These are phyloP conservation scores for Mystacornis crossleyi DNA, from an alignment of 2,113 vertebrate genomes.

Conservation along the genomic window DNA sequence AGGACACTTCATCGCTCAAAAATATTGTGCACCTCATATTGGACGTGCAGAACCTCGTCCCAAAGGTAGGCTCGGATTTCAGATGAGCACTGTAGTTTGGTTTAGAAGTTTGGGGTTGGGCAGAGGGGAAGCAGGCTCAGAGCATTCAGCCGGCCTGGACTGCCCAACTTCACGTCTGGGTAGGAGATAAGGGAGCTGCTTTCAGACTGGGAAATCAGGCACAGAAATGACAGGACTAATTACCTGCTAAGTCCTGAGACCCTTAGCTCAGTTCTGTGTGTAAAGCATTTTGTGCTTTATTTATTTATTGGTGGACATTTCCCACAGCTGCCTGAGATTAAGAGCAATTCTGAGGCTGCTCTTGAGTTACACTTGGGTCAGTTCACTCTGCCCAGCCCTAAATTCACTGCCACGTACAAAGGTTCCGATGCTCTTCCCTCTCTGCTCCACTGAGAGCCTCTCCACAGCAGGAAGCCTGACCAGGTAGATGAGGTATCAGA, in stretches of 20 bases:
- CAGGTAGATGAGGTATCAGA: not conserved
- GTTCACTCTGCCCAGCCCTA: not conserved
- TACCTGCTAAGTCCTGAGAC: not conserved
- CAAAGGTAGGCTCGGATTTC: not conserved
- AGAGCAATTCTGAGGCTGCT: not conserved
- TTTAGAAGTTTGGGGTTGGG: not conserved
- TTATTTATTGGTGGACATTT: not conserved
- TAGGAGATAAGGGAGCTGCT: not conserved
- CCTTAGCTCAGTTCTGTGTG: not conserved
- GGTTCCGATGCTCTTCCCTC: not conserved
- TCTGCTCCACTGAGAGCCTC: rapidly evolving
- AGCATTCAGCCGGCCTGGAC: rapidly evolving
- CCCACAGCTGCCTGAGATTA: not conserved
- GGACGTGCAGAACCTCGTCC: not conserved
- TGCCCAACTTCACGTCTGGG: not conserved
- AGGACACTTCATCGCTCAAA: not conserved
- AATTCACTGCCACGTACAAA: not conserved
- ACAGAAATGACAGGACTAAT: not conserved
- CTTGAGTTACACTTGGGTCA: not conserved
- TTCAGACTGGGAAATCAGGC: not conserved
- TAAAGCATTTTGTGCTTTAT: not conserved
- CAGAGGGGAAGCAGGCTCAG: rapidly evolving
- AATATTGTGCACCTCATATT: not conserved
- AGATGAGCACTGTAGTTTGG: not conserved
- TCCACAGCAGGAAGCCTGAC: not conserved